These are phyloP conservation scores for Furcifer pardalis DNA, from an alignment of 2,797 vertebrate genomes.

Conservation along the genomic window DNA sequence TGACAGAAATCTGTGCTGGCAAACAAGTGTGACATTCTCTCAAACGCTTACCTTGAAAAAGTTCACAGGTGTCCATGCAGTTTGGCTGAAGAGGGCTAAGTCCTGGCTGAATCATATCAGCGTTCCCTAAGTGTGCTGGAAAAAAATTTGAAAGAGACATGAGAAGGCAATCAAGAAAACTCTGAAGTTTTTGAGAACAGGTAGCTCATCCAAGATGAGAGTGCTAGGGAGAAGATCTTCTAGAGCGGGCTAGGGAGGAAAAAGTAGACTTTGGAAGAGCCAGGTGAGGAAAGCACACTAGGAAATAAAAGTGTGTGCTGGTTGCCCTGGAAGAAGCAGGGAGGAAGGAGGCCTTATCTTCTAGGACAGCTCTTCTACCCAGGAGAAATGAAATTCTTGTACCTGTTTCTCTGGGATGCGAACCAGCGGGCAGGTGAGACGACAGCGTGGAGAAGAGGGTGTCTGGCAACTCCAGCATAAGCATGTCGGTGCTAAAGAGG, in stretches of 20 bases:
- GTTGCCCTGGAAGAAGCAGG: not conserved
- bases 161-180: not conserved
- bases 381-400: constrained; percentile 45
- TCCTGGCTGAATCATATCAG: constrained; percentile 98
- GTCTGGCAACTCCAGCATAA: constrained; percentile 96
- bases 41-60: constrained; percentile 87
- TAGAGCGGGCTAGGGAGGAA: not conserved
- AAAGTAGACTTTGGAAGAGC: not conserved
- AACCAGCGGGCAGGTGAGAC: constrained; percentile 91
- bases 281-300: not conserved
- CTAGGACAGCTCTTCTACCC: not conserved
- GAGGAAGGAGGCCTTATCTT: not conserved
- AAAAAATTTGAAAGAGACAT: constrained; percentile 46
- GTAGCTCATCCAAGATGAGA: not conserved
- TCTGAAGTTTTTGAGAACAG: not conserved
- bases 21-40: not conserved
- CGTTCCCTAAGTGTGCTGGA: constrained; percentile 92
- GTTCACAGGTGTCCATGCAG: constrained; percentile 98
- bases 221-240: not conserved
- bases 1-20: not conserved
- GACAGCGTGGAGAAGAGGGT: constrained; percentile 95
- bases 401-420: constrained; percentile 95
- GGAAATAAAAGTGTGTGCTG: not conserved
- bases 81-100: constrained; percentile 97
- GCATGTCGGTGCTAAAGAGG: constrained; percentile 93